phyloP scores from a whole-genome alignment of 2,797 vertebrate genomes.

The Brachymystax lenok region DNA sequence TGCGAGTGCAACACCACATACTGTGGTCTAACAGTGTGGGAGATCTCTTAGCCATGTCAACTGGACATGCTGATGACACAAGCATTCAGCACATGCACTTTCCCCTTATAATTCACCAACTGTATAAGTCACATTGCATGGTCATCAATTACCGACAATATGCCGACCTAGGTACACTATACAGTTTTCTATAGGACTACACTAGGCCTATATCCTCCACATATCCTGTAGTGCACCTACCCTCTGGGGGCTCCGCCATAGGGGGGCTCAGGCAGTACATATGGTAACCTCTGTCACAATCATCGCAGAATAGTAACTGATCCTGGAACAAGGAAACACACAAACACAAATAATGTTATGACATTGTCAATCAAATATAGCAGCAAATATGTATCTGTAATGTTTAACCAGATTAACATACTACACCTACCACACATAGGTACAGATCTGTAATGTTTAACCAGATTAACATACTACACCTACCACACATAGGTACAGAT shows the following conservation, averaged over 20 bases:
- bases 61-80: background rate
- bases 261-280: conserved; percentile 94
- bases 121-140: background rate
- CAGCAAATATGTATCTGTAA: background rate
- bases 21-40: conserved; percentile 28
- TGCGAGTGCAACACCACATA: conserved; percentile 50
- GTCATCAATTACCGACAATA: background rate
- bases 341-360: background rate
- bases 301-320: conserved; percentile 92
- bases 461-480: background rate
- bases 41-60: background rate
- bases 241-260: conserved; percentile 92
- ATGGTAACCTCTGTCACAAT: conserved; percentile 92
- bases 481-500: background rate
- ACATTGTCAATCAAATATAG: background rate
- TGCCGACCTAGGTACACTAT: background rate
- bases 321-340: conserved; percentile 73
- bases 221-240: conserved; percentile 61
- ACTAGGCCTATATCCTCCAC: too few relatives aligned
- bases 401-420: background rate
- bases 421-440: background rate
- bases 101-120: too few relatives aligned
- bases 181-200: too few relatives aligned
- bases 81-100: background rate
- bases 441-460: background rate